phyloP scores from a whole-genome alignment of 2,797 vertebrate species.

The Oreochromis grahami region DNA sequence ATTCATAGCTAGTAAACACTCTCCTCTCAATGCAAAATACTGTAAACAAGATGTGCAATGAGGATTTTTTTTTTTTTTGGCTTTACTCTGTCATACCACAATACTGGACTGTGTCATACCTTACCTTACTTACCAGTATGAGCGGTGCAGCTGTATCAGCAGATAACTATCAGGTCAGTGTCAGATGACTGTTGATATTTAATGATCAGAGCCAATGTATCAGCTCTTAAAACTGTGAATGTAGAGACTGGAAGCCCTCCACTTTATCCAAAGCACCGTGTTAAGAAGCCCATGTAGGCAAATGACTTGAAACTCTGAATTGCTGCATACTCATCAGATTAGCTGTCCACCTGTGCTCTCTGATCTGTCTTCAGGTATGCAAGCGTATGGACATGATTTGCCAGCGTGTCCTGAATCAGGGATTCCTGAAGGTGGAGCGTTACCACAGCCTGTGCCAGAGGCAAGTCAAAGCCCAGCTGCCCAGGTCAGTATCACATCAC shows the following conservation, averaged over 20 bases:
- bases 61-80: not conserved
- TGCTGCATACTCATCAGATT: not conserved
- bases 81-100: not conserved
- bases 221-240: not conserved
- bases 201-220: not conserved
- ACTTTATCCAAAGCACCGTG: not conserved
- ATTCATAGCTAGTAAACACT: not conserved
- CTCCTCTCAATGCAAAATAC: not conserved
- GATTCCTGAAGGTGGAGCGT: slow-evolving; percentile 96
- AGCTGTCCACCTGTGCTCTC: not conserved
- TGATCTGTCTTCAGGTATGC: slow-evolving; percentile 80
- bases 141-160: not conserved
- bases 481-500: slow-evolving; percentile 78
- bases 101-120: not conserved
- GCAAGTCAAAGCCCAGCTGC: slow-evolving; percentile 97
- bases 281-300: not conserved
- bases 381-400: slow-evolving; percentile 98
- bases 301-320: not conserved
- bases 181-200: not conserved
- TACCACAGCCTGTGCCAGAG: slow-evolving; percentile 98
- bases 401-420: slow-evolving; percentile 96
- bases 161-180: not conserved
- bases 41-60: not conserved
- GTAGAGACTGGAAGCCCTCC: not conserved
- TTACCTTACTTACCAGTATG: not conserved